Evolutionary conservation across 2,888 invertebrate genomes (phyloP).

Genomic region (Stenurella melanura): DNA sequence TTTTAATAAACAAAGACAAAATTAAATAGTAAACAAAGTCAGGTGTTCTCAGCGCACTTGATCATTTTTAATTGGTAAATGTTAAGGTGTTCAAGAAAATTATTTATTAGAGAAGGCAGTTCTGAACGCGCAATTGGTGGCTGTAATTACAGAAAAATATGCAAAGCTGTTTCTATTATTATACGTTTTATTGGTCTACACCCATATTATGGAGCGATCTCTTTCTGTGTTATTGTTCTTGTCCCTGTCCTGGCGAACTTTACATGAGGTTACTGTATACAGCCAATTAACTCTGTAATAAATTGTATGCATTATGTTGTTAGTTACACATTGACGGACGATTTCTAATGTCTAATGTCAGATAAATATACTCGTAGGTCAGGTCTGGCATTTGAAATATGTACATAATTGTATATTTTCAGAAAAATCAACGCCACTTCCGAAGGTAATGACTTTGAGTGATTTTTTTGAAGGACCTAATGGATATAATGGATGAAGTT

Average conservation of each 20-base stretch:
- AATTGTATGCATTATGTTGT: background rate
- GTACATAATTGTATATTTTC: too few species aligned
- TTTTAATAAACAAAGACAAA: slow-evolving; percentile 3
- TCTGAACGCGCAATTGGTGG: background rate
- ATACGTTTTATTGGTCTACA: slow-evolving; percentile 1
- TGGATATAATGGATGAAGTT: too few species aligned
- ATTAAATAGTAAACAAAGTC: background rate
- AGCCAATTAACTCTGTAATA: slow-evolving; percentile 2
- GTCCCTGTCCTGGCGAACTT: background rate
- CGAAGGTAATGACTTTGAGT: too few species aligned
- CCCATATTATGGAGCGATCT: slow-evolving; percentile 1
- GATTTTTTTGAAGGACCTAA: too few species aligned
- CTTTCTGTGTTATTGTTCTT: background rate
- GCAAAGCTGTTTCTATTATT: background rate
- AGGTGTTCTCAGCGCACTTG: background rate
- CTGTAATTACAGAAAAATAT: slow-evolving; percentile 3
- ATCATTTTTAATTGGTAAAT: slow-evolving; percentile 43
- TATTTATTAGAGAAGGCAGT: slow-evolving; percentile 21
- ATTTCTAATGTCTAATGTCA: background rate
- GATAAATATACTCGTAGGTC: background rate
- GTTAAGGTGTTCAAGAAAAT: slow-evolving; percentile 40
- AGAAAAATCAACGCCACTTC: too few species aligned
- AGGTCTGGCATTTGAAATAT: background rate
- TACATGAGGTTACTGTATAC: background rate
- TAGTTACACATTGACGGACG: background rate